Percentiles rank a stretch among this genome's conserved stretches.
phyloP scores from a whole-genome alignment of 2,888 invertebrate genomes.

The Labia minor region DNA sequence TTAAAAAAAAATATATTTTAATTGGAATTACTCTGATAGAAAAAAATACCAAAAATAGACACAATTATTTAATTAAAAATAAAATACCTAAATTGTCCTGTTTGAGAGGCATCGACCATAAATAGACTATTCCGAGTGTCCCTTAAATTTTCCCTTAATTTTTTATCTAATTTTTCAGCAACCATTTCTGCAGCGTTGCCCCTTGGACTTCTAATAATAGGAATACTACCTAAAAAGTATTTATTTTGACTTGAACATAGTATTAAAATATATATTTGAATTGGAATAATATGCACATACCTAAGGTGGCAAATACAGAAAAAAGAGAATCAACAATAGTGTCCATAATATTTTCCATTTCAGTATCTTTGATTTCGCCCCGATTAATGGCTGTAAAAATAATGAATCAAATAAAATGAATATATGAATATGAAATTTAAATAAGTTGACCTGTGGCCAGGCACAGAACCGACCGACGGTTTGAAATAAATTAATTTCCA shows the following conservation, averaged over 20 bases:
- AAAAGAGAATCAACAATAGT: constrained; percentile 92
- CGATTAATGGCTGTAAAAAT: constrained; percentile 76
- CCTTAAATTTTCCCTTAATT: constrained; percentile 89
- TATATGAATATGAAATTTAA: neutral
- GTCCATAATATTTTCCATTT: constrained; percentile 91
- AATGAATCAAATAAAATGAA: neutral
- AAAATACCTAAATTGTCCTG: constrained; percentile 45
- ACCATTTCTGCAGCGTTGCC: constrained; percentile 99
- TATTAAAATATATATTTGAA: too few relatives aligned
- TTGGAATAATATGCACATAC: constrained; percentile 43
- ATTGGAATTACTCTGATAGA: too few relatives aligned
- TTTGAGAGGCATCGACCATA: constrained; percentile 68
- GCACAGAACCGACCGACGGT: too few relatives aligned
- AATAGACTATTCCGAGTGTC: constrained; percentile 95
- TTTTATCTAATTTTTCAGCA: constrained; percentile 91
- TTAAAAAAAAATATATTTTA: neutral
- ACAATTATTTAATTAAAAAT: neutral
- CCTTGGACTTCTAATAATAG: constrained; percentile 82
- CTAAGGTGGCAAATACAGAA: constrained; percentile 93
- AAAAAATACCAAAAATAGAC: neutral
- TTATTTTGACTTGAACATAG: neutral
- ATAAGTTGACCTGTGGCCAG: too few relatives aligned
- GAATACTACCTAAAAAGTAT: constrained; percentile 60
- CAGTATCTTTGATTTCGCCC: constrained; percentile 85
- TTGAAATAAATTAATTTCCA: too few relatives aligned